These are phyloP conservation scores for Meda fulgida DNA, from an alignment of 2,797 vertebrate species.

Conservation along the genomic window DNA sequence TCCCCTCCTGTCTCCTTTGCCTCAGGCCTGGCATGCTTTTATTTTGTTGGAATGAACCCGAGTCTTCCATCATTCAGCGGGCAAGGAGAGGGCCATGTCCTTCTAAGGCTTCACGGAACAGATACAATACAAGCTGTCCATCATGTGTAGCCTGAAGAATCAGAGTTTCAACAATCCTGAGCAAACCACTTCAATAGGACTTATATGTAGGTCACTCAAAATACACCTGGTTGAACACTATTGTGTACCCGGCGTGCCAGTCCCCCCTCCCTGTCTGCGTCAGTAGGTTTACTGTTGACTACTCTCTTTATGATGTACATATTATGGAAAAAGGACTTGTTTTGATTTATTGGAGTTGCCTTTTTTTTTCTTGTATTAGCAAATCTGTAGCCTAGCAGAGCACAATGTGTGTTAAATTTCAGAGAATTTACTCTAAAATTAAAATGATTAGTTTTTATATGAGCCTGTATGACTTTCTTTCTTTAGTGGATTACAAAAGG, in stretches of 20 bases:
- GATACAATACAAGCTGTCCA: slow-evolving; percentile 37
- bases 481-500: too few species aligned
- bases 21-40: slow-evolving; percentile 30
- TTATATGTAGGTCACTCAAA: slow-evolving; percentile 34
- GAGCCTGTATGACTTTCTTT: too few species aligned
- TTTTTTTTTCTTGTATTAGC: neutral
- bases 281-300: neutral
- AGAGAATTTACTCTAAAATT: too few species aligned
- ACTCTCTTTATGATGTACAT: neutral
- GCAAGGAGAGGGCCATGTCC: neutral
- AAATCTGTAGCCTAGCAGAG: neutral
- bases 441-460: too few species aligned
- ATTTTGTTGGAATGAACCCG: slow-evolving; percentile 48
- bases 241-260: neutral
- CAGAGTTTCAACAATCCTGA: slow-evolving; percentile 7
- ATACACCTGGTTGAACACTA: slow-evolving; percentile 8
- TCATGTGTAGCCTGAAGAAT: slow-evolving; percentile 34
- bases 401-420: neutral
- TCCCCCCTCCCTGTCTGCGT: too few species aligned
- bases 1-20: neutral
- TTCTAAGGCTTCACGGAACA: slow-evolving; percentile 15
- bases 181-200: slow-evolving; percentile 14
- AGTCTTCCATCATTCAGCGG: slow-evolving; percentile 41
- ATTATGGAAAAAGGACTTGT: neutral
- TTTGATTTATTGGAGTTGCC: neutral